These are phyloP conservation scores for Ditylenchus dipsaci DNA, from an alignment of 1,140 invertebrate genomes.

Conservation along the genomic window DNA sequence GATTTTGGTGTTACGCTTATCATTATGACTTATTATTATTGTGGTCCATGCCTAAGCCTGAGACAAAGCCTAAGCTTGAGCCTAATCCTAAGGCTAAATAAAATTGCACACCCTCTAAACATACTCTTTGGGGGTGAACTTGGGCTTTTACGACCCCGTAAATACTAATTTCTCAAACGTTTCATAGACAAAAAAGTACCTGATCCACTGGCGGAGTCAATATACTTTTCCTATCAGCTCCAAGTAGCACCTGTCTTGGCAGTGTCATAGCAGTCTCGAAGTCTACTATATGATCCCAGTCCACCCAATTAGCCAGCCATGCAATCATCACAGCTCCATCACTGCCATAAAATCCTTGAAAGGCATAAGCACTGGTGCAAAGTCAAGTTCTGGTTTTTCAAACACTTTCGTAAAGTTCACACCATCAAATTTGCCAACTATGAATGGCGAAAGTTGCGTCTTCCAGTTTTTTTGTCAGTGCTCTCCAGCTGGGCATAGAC, in stretches of 20 bases:
- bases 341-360: conserved; percentile 14
- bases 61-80: no score
- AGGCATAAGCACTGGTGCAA: conserved; percentile 19
- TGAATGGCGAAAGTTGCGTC: conserved; percentile 8
- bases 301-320: conserved; percentile 19
- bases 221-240: not conserved
- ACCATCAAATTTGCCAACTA: conserved; percentile 1
- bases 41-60: no score
- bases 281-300: conserved; percentile 17
- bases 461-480: conserved; percentile 7
- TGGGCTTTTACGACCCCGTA: no score
- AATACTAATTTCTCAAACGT: no score
- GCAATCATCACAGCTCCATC: conserved; percentile 11
- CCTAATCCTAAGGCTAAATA: no score
- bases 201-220: not conserved
- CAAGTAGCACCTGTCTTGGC: conserved; percentile 8
- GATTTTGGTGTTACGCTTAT: no score
- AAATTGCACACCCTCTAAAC: no score
- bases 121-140: no score
- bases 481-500: conserved; percentile 16
- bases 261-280: conserved; percentile 17
- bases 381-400: conserved; percentile 16
- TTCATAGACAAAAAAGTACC: no score
- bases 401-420: not conserved
- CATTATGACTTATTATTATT: no score